phyloP scores from a whole-genome alignment of 2,113 vertebrate species.

The Falcunculus frontatus region DNA sequence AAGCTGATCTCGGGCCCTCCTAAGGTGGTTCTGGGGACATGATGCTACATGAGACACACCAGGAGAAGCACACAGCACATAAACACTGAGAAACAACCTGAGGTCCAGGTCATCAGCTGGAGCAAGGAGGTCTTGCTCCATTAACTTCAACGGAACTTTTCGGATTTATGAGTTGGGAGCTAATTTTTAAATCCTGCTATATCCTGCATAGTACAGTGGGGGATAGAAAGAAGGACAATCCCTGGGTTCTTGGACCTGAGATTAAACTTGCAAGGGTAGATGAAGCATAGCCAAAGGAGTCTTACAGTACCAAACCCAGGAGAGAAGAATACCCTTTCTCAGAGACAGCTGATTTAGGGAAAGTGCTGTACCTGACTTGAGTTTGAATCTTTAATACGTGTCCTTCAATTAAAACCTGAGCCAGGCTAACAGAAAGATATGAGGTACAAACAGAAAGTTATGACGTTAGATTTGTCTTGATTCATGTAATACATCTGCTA shows the following conservation, averaged over 20 bases:
- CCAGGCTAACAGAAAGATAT: not conserved
- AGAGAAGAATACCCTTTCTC: not conserved
- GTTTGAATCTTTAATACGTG: not conserved
- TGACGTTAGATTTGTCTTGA: not conserved
- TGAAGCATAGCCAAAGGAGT: not conserved
- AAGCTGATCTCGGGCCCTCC: not conserved
- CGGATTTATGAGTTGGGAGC: not conserved
- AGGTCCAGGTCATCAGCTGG: not conserved
- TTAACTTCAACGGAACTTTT: not conserved
- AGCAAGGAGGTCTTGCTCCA: not conserved
- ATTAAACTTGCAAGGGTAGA: not conserved
- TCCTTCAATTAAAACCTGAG: not conserved
- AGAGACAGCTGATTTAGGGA: not conserved
- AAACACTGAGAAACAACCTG: not conserved
- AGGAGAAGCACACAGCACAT: not conserved
- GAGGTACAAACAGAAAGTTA: not conserved
- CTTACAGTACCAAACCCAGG: not conserved
- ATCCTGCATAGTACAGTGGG: not conserved
- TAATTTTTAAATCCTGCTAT: not conserved
- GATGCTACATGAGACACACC: accelerated
- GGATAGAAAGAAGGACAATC: not conserved
- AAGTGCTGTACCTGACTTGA: not conserved
- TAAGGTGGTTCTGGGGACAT: not conserved
- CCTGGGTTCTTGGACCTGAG: not conserved
- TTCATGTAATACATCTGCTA: not conserved